Conservation (phyloP, 1,140 invertebrate species). For the Cherax quadricarinatus region DNA sequence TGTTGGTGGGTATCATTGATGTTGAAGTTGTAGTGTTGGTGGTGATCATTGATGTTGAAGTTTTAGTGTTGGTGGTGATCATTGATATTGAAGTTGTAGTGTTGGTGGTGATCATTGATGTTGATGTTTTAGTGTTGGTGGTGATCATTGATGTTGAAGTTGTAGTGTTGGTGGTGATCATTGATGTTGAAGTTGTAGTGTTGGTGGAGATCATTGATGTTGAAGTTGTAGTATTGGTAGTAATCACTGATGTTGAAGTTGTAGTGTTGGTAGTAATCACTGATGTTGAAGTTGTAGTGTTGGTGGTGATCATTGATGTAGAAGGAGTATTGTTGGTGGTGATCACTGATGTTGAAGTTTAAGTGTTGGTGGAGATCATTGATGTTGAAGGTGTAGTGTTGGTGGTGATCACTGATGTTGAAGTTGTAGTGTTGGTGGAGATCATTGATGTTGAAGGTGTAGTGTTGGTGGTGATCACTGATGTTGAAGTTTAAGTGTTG, state of each 20-base stretch:
- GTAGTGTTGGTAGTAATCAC: neutral
- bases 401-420: neutral
- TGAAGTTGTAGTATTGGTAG: neutral
- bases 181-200: neutral
- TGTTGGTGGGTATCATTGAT: neutral
- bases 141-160: neutral
- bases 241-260: neutral
- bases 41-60: neutral
- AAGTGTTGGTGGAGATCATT: no score
- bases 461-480: neutral
- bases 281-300: neutral
- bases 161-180: neutral
- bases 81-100: neutral
- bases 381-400: neutral
- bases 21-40: neutral
- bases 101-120: neutral
- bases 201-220: neutral
- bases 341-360: neutral
- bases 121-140: neutral
- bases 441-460: neutral
- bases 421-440: neutral
- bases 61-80: neutral
- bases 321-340: neutral
- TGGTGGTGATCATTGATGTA: neutral
- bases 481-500: neutral